Base-by-base conservation (phyloP, 2,888 invertebrate genomes). In the Boloria selene region DNA sequence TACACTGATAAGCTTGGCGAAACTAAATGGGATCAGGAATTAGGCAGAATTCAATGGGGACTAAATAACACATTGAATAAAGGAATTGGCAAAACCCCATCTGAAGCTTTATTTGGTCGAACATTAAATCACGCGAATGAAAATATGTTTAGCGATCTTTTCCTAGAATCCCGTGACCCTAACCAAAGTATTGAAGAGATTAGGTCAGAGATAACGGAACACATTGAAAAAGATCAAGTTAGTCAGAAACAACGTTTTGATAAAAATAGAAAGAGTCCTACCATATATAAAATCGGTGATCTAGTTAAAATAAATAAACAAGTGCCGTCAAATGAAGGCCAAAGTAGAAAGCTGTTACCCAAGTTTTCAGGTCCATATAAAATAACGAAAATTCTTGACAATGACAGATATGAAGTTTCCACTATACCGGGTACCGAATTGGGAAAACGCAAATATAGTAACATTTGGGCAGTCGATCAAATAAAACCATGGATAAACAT, bases 1-100 rank as follows among this genome's bases (percentile, higher is more conserved):
- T 53, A 31, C 6, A 31, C 13, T 31, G 31, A 53, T 31, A 4
- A 31, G 31, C 26, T 53, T 7, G 53, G 53, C 13, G 60, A 67
- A 17, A 56, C 53, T 17, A 38, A 67, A 52, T 72, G 72, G 70
- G 72, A 74, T 47, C 2, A 16, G 10, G 26, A 50, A 5, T 7
- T 72, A 5, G 51, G 31, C 0, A 67, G 68, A 47, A 44, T 73
- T 4, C 71, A 73, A 55, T 68, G 62, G 64, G 61, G 66, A 14
- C n/a, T 71, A 10, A 73, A 70, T 52, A 71, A 71, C 47, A 73
- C 70, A 0, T 4, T 68, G 2, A 70, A 73, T 50, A 68, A 63
- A 38, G 65, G 66, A 2, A 71, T 58, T n/a, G 69, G 65, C 1
- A 71, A 58, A 38, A 58, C 71, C 0, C 70, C 71, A 17, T 50